Evolutionary conservation across 2,797 vertebrate species (phyloP).

Genomic region (Crenuchus spilurus): DNA sequence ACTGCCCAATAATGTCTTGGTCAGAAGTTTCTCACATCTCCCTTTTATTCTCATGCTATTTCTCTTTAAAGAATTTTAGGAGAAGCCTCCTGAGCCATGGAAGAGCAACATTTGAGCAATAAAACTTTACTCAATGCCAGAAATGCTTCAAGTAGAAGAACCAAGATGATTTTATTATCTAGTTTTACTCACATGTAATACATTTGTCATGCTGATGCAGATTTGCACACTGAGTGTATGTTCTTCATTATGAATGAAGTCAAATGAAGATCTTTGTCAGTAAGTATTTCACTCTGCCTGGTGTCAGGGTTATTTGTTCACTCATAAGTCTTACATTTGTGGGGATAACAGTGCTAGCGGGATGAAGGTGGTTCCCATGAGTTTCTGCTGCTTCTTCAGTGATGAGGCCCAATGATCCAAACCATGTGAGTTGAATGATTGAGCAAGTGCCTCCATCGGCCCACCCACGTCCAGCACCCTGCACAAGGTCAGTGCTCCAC

Average conservation of each 20-base stretch:
- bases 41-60: no score
- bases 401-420: conserved; percentile 71
- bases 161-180: no score
- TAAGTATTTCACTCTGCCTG: not conserved
- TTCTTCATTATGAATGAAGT: conserved; percentile 29
- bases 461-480: conserved; percentile 71
- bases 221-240: not conserved
- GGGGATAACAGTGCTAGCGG: conserved; percentile 36
- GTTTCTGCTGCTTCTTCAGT: conserved; percentile 63
- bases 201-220: not conserved
- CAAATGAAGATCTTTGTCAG: conserved; percentile 7
- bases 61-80: no score
- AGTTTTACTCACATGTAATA: not conserved
- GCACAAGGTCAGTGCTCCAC: conserved; percentile 74
- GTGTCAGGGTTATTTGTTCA: not conserved
- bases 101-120: no score
- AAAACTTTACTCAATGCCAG: no score
- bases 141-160: no score
- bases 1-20: no score
- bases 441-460: conserved; percentile 62
- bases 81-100: no score
- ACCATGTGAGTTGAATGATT: conserved; percentile 75
- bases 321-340: conserved; percentile 9
- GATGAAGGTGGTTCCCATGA: conserved; percentile 50
- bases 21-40: no score